Percentiles rank a stretch among this genome's conserved stretches.
Conservation (phyloP, 1,140 invertebrate genomes). For the Eumaeus atala region DNA sequence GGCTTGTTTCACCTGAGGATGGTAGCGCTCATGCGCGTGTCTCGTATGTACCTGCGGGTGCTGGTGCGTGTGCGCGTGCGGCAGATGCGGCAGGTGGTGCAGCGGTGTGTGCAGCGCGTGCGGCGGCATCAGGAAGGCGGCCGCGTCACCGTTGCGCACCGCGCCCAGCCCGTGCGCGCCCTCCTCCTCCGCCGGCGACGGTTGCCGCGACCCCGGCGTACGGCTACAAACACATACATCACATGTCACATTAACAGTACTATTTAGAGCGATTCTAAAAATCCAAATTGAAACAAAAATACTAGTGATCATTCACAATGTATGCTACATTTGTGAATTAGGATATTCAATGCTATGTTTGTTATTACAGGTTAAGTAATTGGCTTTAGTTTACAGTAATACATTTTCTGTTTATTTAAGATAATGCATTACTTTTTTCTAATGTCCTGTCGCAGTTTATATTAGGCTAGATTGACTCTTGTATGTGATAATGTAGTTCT, state of each 20-base stretch:
- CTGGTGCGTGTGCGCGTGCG: slow-evolving; percentile 37
- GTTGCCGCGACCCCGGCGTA: slow-evolving; percentile 91
- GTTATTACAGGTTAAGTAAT: too few species aligned
- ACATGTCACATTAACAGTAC: not conserved
- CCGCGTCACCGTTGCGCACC: slow-evolving; percentile 75
- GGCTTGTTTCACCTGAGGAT: too few species aligned
- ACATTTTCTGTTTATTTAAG: too few species aligned
- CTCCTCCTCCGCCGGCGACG: slow-evolving; percentile 91
- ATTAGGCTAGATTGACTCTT: too few species aligned
- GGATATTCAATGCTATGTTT: too few species aligned
- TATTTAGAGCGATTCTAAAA: too few species aligned
- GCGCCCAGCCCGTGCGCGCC: slow-evolving; percentile 63
- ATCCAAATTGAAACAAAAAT: too few species aligned
- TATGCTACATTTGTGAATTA: not conserved
- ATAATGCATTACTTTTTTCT: too few species aligned
- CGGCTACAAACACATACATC: slow-evolving; percentile 75
- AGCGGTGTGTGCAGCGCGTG: slow-evolving; percentile 59
- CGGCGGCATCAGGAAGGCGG: slow-evolving; percentile 75
- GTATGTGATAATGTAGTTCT: too few species aligned
- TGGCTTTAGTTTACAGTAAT: too few species aligned
- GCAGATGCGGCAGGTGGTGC: slow-evolving; percentile 55
- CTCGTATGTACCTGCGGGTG: slow-evolving; percentile 8
- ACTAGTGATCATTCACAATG: not conserved
- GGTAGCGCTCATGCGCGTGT: too few species aligned
- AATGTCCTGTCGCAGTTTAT: too few species aligned